A percentile compares a stretch with the other conserved stretches of the same genome.
Evolutionary conservation across 2,113 vertebrate species (phyloP).

Genomic region (Cervus canadensis): DNA sequence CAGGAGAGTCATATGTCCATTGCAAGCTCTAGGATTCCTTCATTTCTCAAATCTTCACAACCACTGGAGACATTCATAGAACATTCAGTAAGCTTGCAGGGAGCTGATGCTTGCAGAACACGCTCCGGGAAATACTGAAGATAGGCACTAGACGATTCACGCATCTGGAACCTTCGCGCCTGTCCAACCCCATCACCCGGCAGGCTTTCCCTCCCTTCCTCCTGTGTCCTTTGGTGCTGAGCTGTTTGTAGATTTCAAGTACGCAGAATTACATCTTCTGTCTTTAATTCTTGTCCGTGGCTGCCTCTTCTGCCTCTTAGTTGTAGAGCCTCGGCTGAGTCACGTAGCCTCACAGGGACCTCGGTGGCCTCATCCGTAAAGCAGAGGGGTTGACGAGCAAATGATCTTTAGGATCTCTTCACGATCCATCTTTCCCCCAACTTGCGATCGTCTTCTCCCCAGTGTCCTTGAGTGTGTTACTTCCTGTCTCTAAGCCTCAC

Average conservation of each 20-base stretch:
- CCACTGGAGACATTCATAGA: background rate
- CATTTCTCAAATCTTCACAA: background rate
- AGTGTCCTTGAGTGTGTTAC: background rate
- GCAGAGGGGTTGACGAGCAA: background rate
- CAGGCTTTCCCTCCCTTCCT: background rate
- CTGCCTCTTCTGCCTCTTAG: background rate
- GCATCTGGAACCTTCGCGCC: background rate
- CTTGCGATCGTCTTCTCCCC: background rate
- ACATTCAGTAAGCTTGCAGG: background rate
- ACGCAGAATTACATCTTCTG: background rate
- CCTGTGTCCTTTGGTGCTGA: background rate
- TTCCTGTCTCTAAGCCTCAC: background rate
- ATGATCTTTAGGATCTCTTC: background rate
- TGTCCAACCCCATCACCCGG: rapidly evolving
- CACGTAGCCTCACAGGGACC: background rate
- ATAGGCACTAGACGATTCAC: rapidly evolving
- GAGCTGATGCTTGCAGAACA: background rate
- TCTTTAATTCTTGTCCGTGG: rapidly evolving
- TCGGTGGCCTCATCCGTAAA: background rate
- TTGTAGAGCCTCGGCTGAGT: background rate
- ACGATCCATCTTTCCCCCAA: background rate
- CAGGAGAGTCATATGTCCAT: no score
- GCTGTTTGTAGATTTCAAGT: background rate
- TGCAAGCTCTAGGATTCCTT: background rate
- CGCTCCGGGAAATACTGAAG: background rate